Percentiles rank a stretch among this genome's conserved stretches.
Evolutionary conservation across 2,797 vertebrate genomes (phyloP).

Genomic region (Platalea minor): DNA sequence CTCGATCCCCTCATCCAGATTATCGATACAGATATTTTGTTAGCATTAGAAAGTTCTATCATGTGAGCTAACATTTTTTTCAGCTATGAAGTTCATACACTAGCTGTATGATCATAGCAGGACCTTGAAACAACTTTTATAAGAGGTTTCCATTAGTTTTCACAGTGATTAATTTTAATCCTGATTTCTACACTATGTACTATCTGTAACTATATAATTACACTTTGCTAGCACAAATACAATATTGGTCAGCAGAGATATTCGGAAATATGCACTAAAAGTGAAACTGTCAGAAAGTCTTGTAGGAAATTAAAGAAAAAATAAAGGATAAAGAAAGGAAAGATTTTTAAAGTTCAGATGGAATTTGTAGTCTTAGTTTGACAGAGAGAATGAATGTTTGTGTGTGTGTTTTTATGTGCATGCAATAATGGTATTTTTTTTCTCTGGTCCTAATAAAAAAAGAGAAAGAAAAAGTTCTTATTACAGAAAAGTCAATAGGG

Average conservation of each 20-base stretch:
- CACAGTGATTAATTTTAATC: neutral
- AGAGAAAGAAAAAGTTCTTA: neutral
- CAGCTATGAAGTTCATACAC: neutral
- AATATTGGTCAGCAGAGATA: neutral
- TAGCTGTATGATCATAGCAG: neutral
- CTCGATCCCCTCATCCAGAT: no score
- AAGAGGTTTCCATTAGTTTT: neutral
- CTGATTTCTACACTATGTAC: neutral
- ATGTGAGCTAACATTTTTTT: neutral
- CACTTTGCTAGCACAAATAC: neutral
- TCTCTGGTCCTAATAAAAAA: neutral
- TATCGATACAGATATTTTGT: no score
- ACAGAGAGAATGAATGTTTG: neutral
- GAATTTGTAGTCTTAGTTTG: neutral
- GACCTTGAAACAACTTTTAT: neutral
- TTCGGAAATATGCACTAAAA: neutral
- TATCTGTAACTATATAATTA: neutral
- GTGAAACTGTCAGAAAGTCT: neutral
- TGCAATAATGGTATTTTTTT: neutral
- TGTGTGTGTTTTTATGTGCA: neutral
- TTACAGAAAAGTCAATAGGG: neutral
- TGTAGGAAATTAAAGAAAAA: neutral
- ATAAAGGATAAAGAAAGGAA: neutral
- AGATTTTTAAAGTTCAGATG: neutral
- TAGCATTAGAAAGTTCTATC: neutral